Percentiles rank a stretch among this genome's conserved stretches.
phyloP scores from a whole-genome alignment of 2,797 vertebrate species.

The Euphonia xanthogaster region DNA sequence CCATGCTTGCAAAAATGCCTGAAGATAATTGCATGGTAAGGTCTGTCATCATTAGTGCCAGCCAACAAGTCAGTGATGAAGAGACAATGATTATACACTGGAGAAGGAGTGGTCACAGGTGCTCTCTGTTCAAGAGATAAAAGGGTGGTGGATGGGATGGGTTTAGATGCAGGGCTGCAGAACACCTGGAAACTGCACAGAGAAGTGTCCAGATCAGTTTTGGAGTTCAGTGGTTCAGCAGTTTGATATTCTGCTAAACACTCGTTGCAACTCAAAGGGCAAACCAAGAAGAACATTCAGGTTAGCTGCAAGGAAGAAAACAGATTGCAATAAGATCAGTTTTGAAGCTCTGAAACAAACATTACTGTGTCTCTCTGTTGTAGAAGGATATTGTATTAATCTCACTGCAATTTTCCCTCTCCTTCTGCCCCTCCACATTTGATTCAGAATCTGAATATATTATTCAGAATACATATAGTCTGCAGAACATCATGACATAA shows the following conservation, averaged over 20 bases:
- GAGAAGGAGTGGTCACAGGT: not conserved
- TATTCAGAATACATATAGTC: not conserved
- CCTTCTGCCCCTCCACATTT: not conserved
- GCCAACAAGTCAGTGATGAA: not conserved
- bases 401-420: not conserved
- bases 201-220: not conserved
- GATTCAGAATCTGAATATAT: not conserved
- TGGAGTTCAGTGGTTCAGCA: not conserved
- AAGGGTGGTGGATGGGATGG: not conserved
- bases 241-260: not conserved
- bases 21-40: not conserved
- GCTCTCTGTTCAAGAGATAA: not conserved
- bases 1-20: not conserved
- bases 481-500: not conserved
- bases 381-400: not conserved
- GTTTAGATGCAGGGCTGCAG: not conserved
- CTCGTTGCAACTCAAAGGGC: not conserved
- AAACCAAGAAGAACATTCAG: not conserved
- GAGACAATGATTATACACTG: not conserved
- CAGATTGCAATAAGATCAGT: not conserved
- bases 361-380: not conserved
- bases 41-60: not conserved
- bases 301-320: not conserved
- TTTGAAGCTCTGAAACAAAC: not conserved
- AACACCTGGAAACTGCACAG: not conserved